These are phyloP conservation scores for Lophotis ruficrista DNA, from an alignment of 2,113 vertebrate species.

Conservation along the genomic window DNA sequence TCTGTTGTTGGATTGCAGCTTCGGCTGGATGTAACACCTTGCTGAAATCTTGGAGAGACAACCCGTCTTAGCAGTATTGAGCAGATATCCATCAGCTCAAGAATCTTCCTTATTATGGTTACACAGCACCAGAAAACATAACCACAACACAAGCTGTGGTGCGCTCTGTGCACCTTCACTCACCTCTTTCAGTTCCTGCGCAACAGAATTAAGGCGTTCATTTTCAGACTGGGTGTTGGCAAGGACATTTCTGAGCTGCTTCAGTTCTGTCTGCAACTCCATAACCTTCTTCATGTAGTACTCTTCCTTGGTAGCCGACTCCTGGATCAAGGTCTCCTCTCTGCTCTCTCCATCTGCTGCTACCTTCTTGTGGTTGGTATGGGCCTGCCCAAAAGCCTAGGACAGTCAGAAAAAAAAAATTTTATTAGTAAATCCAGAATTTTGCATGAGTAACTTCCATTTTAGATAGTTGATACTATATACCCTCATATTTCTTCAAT, in stretches of 20 bases:
- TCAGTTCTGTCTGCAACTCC: conserved; percentile 92
- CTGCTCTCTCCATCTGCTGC: conserved; percentile 96
- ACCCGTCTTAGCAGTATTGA: neutral
- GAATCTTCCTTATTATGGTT: neutral
- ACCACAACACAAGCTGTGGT: neutral
- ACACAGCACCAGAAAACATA: neutral
- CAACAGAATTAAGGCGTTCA: conserved; percentile 86
- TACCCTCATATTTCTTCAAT: neutral
- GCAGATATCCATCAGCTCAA: neutral
- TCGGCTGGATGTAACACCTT: neutral
- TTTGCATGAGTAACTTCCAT: neutral
- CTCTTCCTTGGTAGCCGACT: conserved; percentile 96
- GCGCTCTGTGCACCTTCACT: neutral
- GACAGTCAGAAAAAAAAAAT: neutral
- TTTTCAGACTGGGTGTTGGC: conserved; percentile 89
- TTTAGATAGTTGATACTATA: neutral
- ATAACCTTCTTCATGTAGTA: conserved; percentile 93
- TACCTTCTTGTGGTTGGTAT: conserved; percentile 95
- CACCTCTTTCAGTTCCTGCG: conserved; percentile 93
- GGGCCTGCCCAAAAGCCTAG: conserved; percentile 95
- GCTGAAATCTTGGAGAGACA: neutral
- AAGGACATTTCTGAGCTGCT: conserved; percentile 86
- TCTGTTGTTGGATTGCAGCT: neutral
- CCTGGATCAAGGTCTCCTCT: conserved; percentile 95
- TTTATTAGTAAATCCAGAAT: neutral